Base-by-base conservation (phyloP, 2,888 invertebrate species). In the Lasioglossum figueresi region DNA sequence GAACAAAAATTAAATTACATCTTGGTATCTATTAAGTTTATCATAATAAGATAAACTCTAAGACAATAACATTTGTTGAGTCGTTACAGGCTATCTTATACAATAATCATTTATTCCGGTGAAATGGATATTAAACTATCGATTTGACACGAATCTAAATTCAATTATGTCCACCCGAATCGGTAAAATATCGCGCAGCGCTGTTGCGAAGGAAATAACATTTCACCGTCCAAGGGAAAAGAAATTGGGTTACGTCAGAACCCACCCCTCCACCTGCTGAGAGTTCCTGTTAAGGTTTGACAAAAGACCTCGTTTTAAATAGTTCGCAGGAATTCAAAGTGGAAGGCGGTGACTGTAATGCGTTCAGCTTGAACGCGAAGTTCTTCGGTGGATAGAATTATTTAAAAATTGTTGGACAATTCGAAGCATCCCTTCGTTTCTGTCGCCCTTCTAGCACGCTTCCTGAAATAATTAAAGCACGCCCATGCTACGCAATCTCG, bases 401-500 rank as follows among this genome's bases (percentile, higher is more conserved):
- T 63, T 63, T 63, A 31, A 89, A 90, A 90, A 90, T 84, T 86
- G 88, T 85, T 12, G 85, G 82, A 90, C 90, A 88, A 89, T 89
- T 86, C 86, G 87, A 82, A 63, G 45, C 84, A 83, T 83, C 84
- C 82, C 80, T 73, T 37, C 43, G 27, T 45, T 59, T 34, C 27
- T n/a, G 43, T 3, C 43, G 2, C 56, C 14, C 31, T 59, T 48
- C 88, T 56, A 79, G 81, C 83, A 79, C 76, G 80, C 78, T 85
- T 73, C 78, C 82, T 82, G 85, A 88, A 90, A 90, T 90, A 90
- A 90, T 90, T 90, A 88, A 90, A 90, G 86, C 79, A 79, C 85
- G 82, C 81, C 85, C 84, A 84, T 86, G 85, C 81, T 43, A 68
- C 76, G 82, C 86, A 90, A 88, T 88, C 88, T 88, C 88, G 84